phyloP scores from a whole-genome alignment of 2,888 invertebrate species.

The Apotomis turbidana region DNA sequence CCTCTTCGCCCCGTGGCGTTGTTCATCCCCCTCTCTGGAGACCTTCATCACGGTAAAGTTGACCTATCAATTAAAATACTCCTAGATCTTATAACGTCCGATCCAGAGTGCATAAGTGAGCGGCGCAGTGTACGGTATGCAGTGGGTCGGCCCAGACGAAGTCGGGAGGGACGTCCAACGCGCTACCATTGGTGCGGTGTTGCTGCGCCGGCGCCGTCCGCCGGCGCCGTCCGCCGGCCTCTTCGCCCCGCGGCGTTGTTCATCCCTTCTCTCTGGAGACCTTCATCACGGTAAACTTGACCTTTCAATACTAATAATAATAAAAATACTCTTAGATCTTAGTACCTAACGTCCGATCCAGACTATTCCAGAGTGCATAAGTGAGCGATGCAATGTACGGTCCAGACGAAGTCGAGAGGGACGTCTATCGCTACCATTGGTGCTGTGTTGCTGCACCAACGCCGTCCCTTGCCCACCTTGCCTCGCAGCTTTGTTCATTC shows the following conservation, averaged over 20 bases:
- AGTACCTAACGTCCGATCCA: conserved; percentile 50
- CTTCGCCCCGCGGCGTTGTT: conserved; percentile 76
- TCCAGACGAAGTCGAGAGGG: conserved; percentile 51
- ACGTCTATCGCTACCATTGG: conserved; percentile 64
- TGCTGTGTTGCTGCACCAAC: conserved; percentile 59
- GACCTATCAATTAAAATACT: no score
- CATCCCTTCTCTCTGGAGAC: conserved; percentile 80
- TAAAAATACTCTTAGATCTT: no score
- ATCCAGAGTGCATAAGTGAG: conserved; percentile 72
- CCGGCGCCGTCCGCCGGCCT: no score
- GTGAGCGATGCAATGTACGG: conserved; percentile 70
- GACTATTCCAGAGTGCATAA: no score
- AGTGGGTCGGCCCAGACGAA: no score
- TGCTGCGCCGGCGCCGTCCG: conserved; percentile 64
- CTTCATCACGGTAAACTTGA: conserved; percentile 70
- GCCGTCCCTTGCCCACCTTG: conserved; percentile 75
- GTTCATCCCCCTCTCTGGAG: conserved; percentile 77
- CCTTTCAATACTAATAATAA: no score
- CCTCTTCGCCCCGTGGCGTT: conserved; percentile 77
- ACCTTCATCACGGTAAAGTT: conserved; percentile 75
- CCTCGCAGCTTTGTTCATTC: conserved; percentile 74
- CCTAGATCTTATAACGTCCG: not conserved
- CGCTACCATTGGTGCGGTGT: conserved; percentile 69
- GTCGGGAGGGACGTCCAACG: no score
- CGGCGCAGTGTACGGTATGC: conserved; percentile 69